Evolutionary conservation across 2,888 invertebrate genomes (phyloP).

Genomic region (Punctoribates punctum): DNA sequence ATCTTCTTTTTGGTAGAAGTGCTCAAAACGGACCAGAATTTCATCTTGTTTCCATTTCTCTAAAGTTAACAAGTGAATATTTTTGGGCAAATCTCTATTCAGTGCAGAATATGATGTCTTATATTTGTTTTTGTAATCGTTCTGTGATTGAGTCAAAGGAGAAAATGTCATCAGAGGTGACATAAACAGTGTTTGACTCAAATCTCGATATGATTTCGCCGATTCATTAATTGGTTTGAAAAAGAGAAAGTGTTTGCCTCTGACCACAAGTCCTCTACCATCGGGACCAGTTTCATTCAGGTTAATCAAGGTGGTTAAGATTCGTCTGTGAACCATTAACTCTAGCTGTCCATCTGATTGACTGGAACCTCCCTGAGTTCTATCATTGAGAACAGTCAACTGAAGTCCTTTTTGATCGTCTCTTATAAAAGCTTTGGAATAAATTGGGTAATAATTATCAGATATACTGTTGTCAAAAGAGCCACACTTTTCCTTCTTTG

Average conservation of each 20-base stretch:
- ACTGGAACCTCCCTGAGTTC: slow-evolving; percentile 77
- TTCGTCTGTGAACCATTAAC: slow-evolving; percentile 79
- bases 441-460: slow-evolving; percentile 56
- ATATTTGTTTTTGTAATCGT: slow-evolving; percentile 42
- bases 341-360: slow-evolving; percentile 70
- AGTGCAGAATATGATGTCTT: background rate
- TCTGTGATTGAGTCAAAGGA: slow-evolving; percentile 30
- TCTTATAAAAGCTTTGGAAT: slow-evolving; percentile 89
- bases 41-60: slow-evolving; percentile 44
- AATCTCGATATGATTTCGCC: slow-evolving; percentile 34
- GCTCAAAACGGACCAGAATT: slow-evolving; percentile 46
- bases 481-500: slow-evolving; percentile 58
- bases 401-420: slow-evolving; percentile 59
- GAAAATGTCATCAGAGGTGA: slow-evolving; percentile 45
- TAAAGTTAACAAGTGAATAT: slow-evolving; percentile 46
- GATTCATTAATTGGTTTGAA: slow-evolving; percentile 43
- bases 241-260: slow-evolving; percentile 58
- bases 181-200: slow-evolving; percentile 43
- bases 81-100: slow-evolving; percentile 44
- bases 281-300: slow-evolving; percentile 71
- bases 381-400: slow-evolving; percentile 66
- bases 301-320: slow-evolving; percentile 81
- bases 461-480: slow-evolving; percentile 56
- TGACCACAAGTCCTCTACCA: slow-evolving; percentile 65
- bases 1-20: slow-evolving; percentile 45